A percentile compares a stretch with the other conserved stretches of the same genome.
Evolutionary conservation across 2,113 vertebrate species (phyloP).

Genomic region (Lepidothrix coronata): DNA sequence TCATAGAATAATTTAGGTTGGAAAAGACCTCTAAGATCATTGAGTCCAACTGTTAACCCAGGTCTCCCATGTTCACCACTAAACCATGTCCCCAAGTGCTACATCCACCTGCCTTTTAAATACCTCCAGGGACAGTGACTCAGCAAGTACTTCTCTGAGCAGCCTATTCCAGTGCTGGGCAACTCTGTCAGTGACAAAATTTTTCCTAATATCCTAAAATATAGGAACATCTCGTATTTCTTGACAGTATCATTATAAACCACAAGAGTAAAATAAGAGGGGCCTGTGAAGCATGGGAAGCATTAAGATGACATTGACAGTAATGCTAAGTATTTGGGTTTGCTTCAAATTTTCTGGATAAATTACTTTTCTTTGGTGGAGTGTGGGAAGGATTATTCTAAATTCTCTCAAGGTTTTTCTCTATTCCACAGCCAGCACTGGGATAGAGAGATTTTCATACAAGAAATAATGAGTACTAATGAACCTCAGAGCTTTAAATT

Average conservation of each 20-base stretch:
- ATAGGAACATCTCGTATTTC: background rate
- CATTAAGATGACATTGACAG: background rate
- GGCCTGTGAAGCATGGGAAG: background rate
- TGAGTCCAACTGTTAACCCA: background rate
- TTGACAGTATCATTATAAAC: background rate
- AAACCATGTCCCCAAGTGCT: background rate
- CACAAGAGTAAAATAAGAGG: background rate
- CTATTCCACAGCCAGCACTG: background rate
- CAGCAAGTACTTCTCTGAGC: background rate
- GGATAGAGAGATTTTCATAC: background rate
- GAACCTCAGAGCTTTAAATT: background rate
- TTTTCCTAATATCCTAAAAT: background rate
- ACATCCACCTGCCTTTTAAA: background rate
- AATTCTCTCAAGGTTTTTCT: background rate
- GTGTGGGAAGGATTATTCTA: background rate
- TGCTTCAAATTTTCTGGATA: background rate
- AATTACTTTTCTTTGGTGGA: background rate
- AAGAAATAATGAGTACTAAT: background rate
- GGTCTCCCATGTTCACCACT: background rate
- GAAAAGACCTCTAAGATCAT: background rate
- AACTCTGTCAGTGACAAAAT: background rate
- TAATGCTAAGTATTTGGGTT: background rate
- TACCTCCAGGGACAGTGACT: background rate
- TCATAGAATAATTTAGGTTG: background rate
- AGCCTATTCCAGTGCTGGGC: background rate